phyloP scores from a whole-genome alignment of 92 coral and sea anemone genomes.

The Epizoanthus illoricatus region DNA sequence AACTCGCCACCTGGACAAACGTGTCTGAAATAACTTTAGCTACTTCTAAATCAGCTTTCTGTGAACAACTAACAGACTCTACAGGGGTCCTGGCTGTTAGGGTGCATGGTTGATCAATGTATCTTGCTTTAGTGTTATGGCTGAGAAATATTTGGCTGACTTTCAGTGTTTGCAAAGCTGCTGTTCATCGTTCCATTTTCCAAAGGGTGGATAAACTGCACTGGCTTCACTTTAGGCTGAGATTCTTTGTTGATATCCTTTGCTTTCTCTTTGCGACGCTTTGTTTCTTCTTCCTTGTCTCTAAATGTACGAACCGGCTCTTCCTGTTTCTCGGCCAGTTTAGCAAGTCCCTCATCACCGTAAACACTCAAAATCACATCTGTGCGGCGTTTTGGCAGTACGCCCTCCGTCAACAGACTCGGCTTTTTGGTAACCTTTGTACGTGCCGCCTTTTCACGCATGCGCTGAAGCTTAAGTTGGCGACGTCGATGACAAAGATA shows the following conservation, averaged over 20 bases:
- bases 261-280: neutral
- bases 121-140: neutral
- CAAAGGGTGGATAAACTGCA: neutral
- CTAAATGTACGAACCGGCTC: slow-evolving; percentile 11
- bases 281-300: neutral
- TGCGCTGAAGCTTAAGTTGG: slow-evolving; percentile 33
- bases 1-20: too few relatives aligned
- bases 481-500: slow-evolving; percentile 36
- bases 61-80: too few relatives aligned
- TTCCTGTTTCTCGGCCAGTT: slow-evolving; percentile 17
- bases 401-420: slow-evolving; percentile 18
- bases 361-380: slow-evolving; percentile 41
- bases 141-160: neutral
- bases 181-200: slow-evolving; percentile 9
- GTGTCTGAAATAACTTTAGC: too few relatives aligned
- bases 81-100: too few relatives aligned
- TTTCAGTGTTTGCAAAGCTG: slow-evolving; percentile 25
- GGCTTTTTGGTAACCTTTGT: slow-evolving; percentile 21
- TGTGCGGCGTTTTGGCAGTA: slow-evolving; percentile 30
- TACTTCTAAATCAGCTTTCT: too few relatives aligned
- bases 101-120: too few relatives aligned
- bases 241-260: neutral
- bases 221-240: neutral
- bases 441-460: slow-evolving; percentile 40
- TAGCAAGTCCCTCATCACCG: slow-evolving; percentile 25